Conservation (phyloP, 2,113 vertebrate species). For the Nanger granti region DNA sequence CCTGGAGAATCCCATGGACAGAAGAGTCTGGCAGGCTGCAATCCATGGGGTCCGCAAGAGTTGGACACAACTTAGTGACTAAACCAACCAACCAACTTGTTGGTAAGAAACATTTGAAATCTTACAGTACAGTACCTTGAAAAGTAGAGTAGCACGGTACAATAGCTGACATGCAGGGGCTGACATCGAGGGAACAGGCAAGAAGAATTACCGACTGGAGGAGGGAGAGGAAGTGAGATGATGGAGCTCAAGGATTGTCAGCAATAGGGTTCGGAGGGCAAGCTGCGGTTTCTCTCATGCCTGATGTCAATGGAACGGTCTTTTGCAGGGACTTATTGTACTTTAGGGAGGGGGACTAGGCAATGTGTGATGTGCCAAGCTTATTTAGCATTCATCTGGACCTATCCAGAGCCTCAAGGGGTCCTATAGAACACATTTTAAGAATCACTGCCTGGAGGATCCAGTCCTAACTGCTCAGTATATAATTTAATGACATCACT, state of each 20-base stretch:
- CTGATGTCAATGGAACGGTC: fast-evolving
- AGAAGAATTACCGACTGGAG: not conserved
- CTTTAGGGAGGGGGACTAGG: not conserved
- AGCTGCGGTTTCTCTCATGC: not conserved
- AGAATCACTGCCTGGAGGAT: not conserved
- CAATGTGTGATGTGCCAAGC: not conserved
- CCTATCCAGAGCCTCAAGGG: not conserved
- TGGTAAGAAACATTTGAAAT: not conserved
- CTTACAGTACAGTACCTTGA: not conserved
- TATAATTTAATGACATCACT: not conserved
- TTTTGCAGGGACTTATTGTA: not conserved
- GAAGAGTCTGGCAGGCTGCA: not conserved
- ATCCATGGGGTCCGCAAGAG: not conserved
- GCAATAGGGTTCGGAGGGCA: not conserved
- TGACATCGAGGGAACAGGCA: not conserved
- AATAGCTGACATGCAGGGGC: not conserved
- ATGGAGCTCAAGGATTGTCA: not conserved
- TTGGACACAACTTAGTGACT: fast-evolving
- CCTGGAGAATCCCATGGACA: not conserved
- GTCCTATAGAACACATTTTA: not conserved
- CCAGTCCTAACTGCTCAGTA: not conserved
- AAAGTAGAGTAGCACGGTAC: not conserved
- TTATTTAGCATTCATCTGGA: not conserved
- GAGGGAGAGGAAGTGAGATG: not conserved
- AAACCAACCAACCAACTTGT: not conserved